Evolutionary conservation across 2,797 vertebrate genomes (phyloP).

Genomic region (Adrianichthys oophorus): DNA sequence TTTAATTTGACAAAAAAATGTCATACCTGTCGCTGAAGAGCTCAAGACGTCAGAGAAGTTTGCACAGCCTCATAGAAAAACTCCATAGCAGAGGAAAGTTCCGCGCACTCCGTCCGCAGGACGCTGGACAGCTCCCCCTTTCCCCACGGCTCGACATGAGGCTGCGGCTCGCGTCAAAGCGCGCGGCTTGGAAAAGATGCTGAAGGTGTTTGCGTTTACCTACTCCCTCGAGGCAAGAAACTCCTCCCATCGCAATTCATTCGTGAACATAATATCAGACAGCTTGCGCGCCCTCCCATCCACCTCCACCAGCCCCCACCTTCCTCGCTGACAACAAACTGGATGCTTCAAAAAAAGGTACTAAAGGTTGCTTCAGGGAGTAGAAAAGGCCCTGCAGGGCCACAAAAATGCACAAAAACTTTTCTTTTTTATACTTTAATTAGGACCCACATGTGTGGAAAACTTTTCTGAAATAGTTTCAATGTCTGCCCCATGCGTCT

Average conservation of each 20-base stretch:
- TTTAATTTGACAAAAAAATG: background rate
- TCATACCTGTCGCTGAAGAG: slow-evolving; percentile 11
- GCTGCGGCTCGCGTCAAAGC: slow-evolving; percentile 55
- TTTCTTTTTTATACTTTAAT: background rate
- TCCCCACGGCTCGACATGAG: slow-evolving; percentile 47
- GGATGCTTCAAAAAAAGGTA: slow-evolving; percentile 13
- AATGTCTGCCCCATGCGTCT: no score
- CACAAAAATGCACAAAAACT: background rate
- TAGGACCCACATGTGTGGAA: background rate
- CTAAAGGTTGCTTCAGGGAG: background rate
- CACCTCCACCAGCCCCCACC: slow-evolving; percentile 19
- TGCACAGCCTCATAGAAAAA: slow-evolving; percentile 33
- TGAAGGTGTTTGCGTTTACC: slow-evolving; percentile 74
- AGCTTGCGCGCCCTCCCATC: slow-evolving; percentile 31
- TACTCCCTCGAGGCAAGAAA: slow-evolving; percentile 67
- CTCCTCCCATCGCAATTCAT: slow-evolving; percentile 80
- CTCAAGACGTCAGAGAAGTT: slow-evolving; percentile 44
- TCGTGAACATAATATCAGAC: slow-evolving; percentile 69
- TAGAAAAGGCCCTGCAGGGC: slow-evolving; percentile 1
- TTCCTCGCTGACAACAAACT: slow-evolving; percentile 28
- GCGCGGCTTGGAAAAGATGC: slow-evolving; percentile 63
- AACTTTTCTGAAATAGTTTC: background rate
- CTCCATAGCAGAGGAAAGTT: slow-evolving; percentile 28
- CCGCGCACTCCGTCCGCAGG: no score
- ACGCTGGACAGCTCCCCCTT: slow-evolving; percentile 29